phyloP scores from a whole-genome alignment of 2,113 vertebrate genomes.

The Callipepla squamata region DNA sequence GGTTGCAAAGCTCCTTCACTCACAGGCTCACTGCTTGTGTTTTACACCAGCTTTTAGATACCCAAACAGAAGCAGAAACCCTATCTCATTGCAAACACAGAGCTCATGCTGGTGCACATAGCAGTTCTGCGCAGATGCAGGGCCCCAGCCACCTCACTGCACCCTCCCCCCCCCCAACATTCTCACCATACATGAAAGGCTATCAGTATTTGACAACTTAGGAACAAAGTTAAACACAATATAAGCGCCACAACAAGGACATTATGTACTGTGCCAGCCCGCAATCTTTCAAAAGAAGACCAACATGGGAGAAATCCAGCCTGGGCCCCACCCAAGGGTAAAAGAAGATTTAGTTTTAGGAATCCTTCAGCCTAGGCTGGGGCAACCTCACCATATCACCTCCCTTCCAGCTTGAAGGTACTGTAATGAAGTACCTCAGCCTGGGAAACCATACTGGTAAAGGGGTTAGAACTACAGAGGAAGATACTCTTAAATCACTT shows the following conservation, averaged over 20 bases:
- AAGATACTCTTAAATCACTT: background rate
- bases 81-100: background rate
- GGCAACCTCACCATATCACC: background rate
- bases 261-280: background rate
- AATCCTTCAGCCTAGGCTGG: background rate
- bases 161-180: no score
- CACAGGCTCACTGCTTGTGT: background rate
- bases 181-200: background rate
- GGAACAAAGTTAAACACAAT: background rate
- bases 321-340: background rate
- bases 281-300: background rate
- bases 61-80: background rate
- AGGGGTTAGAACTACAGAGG: background rate
- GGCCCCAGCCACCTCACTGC: background rate
- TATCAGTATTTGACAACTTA: background rate
- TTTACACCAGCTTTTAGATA: background rate
- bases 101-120: background rate
- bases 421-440: background rate
- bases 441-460: background rate
- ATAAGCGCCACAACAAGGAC: background rate
- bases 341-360: background rate
- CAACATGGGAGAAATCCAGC: background rate
- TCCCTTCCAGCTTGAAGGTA: background rate
- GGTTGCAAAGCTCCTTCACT: background rate
- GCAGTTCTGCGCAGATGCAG: background rate